Evolutionary conservation across 2,797 vertebrate genomes (phyloP), one percentile per base, ranked within the genome.

Genomic region (Apogon hyalosoma): DNA sequence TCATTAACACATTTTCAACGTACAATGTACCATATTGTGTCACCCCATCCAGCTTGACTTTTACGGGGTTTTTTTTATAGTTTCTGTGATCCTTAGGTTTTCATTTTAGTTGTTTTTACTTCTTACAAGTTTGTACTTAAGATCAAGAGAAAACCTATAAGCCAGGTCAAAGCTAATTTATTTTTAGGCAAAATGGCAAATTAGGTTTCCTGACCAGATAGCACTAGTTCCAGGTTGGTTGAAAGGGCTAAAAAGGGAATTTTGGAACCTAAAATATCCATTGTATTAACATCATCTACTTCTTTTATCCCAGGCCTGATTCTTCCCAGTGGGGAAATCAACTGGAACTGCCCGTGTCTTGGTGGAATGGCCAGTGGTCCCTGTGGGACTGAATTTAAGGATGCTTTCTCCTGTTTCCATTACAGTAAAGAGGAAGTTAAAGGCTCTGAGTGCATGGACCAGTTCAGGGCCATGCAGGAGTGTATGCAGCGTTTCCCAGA

Each of bases 341-440:
- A 98, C 81, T 98, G 97, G 97, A 98, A 97, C 88, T 98, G 96
- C 78, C 96, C 96, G 0, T 98, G 96, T 69, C 93, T 98, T 47
- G 97, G 96, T 2, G 96, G 97, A 41, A 97, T 98, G 96, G 96
- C 96, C 59, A 97, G 97, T 1, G 96, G 97, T 60, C 97, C 97
- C 18, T 98, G 96, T 75, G 96, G 97, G 64, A 95, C 96, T 40
- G 96, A 97, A 70, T 98, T 98, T 88, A 98, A 98, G 76, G 95
- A 97, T 0, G 96, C 96, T 69, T 98, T 98, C 88, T 97, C 96
- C 84, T 98, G 97, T 87, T 98, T 98, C 88, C 96, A 98, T 91
- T 94, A 96, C 49, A 98, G 96, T 87, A 94, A 92, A 43, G 96
- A 96, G 90, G 95, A 97, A 46, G 88, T 97, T 80, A 98, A 97